Evolutionary conservation across 2,888 invertebrate species (phyloP), one percentile per base, ranked within the genome.

Genomic region (Stegana nigrithorax): DNA sequence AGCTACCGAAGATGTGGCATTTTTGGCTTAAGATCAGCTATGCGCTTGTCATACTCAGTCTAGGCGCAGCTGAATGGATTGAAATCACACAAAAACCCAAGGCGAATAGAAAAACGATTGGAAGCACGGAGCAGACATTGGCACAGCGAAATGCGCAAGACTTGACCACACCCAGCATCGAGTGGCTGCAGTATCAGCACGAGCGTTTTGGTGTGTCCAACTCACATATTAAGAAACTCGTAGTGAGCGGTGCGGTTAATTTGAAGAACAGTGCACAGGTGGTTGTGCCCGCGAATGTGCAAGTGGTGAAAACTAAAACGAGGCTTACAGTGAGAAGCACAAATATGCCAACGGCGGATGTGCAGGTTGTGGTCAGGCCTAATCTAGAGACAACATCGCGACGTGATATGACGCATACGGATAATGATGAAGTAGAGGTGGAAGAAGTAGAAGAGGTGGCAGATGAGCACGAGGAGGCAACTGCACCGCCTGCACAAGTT

Each of bases 161-260:
- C 4, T 69, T 76, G 2, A 72, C 57, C 17, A 81, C 74, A 2
- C 84, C 84, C 26, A 85, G 83, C 62, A 69, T 78, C 8, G 78
- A 75, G 17, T 85, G 85, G 85, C 67, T 84, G 26, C 78, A 80
- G 44, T 85, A 85, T 67, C 85, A 85, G 62, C 78, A 76, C 4
- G 81, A 85, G 55, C 74, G 85, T 1, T 83, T 82, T 56, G 72
- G 71, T 19, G 57, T 67, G 7, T 67, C 63, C 10, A 70, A 71
- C n/a, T 63, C 67, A 14, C n/a, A n/a, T n/a, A n/a, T n/a, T n/a
- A 73, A 68, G 44, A 66, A 69, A 2, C 50, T 76, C 5, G 56
- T 76, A 3, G 69, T 80, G 4, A 80, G 73, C 44, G 68, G 70
- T 25, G 72, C 64, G 8, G 69, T 64, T 6, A 70, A 72, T 8